Percentiles rank a stretch among this genome's conserved stretches.
Conservation (phyloP, 2,113 vertebrate species). For the Pipra filicauda region DNA sequence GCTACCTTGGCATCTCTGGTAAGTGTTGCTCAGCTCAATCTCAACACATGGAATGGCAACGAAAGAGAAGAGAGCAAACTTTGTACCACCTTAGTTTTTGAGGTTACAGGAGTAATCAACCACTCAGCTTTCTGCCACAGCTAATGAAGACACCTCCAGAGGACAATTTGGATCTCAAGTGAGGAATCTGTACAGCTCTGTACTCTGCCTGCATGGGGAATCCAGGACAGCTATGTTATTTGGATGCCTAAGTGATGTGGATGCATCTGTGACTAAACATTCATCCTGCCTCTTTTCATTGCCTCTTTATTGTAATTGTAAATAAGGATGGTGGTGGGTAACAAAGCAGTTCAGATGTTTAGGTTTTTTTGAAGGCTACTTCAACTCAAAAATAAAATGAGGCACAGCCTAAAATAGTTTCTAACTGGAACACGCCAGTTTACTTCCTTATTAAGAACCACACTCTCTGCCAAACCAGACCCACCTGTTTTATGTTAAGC, state of each 20-base stretch:
- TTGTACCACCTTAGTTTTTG: background rate
- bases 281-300: background rate
- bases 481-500: background rate
- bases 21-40: background rate
- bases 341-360: background rate
- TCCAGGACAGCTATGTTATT: background rate
- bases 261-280: background rate
- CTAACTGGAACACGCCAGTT: background rate
- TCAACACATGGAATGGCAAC: rapidly evolving
- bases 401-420: background rate
- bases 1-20: background rate
- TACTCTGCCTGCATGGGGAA: background rate
- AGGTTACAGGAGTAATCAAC: background rate
- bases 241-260: background rate
- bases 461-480: background rate
- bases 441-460: background rate
- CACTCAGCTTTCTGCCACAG: background rate
- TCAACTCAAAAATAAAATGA: constrained; percentile 7
- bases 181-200: background rate
- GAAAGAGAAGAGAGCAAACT: background rate
- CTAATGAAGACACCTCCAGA: background rate
- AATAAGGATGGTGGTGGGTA: background rate
- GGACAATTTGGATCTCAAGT: background rate
- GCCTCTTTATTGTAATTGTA: background rate
- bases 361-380: background rate